A percentile compares a stretch with the other conserved stretches of the same genome.
Evolutionary conservation across 2,113 vertebrate genomes (phyloP).

Genomic region (Colaptes auratus): DNA sequence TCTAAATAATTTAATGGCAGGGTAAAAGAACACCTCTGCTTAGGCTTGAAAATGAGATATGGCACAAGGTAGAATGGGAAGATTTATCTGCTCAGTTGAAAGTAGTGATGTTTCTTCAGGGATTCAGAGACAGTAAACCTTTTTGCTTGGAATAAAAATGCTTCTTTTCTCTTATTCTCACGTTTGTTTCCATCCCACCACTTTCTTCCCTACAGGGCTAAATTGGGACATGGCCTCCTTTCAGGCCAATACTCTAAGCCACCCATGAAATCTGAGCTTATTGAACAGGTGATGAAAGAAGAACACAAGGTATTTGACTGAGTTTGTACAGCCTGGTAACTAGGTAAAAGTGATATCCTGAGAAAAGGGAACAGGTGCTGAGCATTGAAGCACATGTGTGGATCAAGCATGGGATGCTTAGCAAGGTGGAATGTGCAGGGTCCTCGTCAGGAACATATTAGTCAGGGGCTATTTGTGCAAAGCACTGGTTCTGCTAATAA

Average conservation of each 20-base stretch:
- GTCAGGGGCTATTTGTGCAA: constrained; percentile 64
- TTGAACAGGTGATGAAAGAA: constrained; percentile 99
- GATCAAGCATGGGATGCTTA: not conserved
- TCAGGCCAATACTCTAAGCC: constrained; percentile 97
- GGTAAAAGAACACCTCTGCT: not conserved
- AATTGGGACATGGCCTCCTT: constrained; percentile 94
- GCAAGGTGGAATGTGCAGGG: constrained; percentile 25
- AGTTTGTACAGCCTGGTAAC: constrained; percentile 69
- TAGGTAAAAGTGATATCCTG: constrained; percentile 56
- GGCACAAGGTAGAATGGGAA: not conserved
- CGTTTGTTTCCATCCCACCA: not conserved
- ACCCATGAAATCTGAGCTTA: constrained; percentile 96
- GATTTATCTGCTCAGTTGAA: not conserved
- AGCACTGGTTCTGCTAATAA: not conserved
- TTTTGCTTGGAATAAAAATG: not conserved
- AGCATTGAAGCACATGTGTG: not conserved
- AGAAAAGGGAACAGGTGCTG: constrained; percentile 29
- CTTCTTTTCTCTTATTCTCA: constrained; percentile 29
- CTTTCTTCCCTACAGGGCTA: constrained; percentile 84
- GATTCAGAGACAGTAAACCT: not conserved
- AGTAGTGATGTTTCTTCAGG: not conserved
- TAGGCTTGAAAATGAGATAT: not conserved
- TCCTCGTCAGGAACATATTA: constrained; percentile 50
- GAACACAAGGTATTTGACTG: constrained; percentile 93
- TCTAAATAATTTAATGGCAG: not conserved